A percentile compares a stretch with the other conserved stretches of the same genome.
phyloP scores from a whole-genome alignment of 53 echinoderm and acorn worm species.

The Astropecten irregularis region DNA sequence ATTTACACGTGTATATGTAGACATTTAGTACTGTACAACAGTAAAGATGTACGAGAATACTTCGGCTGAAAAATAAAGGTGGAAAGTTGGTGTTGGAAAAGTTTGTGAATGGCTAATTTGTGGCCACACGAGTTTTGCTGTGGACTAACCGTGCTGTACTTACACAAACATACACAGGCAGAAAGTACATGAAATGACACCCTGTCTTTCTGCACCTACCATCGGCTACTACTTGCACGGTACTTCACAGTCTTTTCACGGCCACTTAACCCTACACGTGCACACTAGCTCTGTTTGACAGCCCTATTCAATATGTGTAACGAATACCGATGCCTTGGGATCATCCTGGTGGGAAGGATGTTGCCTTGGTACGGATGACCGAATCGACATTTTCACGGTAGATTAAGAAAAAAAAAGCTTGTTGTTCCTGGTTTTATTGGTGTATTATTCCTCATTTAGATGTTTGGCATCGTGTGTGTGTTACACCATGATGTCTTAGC shows the following conservation, averaged over 20 bases:
- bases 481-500: neutral
- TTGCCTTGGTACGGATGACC: slow-evolving; percentile 14
- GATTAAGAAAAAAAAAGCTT: neutral
- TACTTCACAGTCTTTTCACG: slow-evolving; percentile 44
- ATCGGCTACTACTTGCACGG: slow-evolving; percentile 37
- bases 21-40: too few species aligned
- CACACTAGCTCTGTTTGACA: neutral
- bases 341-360: too few species aligned
- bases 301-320: too few species aligned
- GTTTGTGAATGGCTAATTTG: too few species aligned
- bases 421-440: slow-evolving; percentile 23
- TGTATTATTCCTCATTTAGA: neutral
- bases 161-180: slow-evolving; percentile 22
- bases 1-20: too few species aligned
- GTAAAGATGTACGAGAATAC: too few species aligned
- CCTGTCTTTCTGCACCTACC: slow-evolving; percentile 43
- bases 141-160: slow-evolving; percentile 26
- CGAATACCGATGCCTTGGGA: too few species aligned
- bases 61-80: too few species aligned
- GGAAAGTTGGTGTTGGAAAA: too few species aligned
- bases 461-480: neutral
- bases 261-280: slow-evolving; percentile 36
- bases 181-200: neutral
- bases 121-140: slow-evolving; percentile 17
- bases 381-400: slow-evolving; percentile 1